phyloP scores from a whole-genome alignment of 2,797 vertebrate species.

The Novumbra hubbsi region DNA sequence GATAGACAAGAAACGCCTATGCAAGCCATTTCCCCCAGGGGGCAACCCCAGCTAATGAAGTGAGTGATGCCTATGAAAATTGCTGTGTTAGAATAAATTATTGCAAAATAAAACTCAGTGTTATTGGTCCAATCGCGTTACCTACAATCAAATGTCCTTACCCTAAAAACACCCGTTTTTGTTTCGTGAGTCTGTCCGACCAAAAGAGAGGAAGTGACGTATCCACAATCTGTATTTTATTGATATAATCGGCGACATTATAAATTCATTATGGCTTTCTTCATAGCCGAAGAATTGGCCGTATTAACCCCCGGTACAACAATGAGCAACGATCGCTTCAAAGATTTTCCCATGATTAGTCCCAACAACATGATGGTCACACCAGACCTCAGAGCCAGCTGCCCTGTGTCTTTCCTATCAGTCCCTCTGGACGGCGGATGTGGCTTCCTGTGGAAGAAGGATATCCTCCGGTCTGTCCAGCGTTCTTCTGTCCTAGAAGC shows the following conservation, averaged over 20 bases:
- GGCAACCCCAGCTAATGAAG: no score
- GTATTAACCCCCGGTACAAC: not conserved
- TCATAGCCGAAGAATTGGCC: not conserved
- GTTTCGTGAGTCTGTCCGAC: no score
- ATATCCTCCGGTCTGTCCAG: constrained; percentile 69
- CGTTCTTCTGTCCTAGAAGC: constrained; percentile 18
- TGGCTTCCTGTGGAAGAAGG: constrained; percentile 65
- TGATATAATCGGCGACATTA: not conserved
- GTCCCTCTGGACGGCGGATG: constrained; percentile 32
- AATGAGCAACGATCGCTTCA: constrained; percentile 8
- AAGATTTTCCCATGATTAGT: constrained; percentile 35
- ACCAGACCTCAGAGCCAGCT: constrained; percentile 2
- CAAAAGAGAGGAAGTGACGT: no score
- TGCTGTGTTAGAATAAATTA: no score
- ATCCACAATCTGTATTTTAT: not conserved
- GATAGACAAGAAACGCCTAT: no score
- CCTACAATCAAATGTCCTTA: no score
- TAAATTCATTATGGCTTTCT: not conserved
- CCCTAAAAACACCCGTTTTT: no score
- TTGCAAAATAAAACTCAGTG: no score
- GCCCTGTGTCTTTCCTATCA: not conserved
- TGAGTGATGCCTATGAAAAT: no score
- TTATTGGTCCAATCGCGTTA: no score
- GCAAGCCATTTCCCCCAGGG: no score
- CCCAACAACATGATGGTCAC: not conserved